Evolutionary conservation across 1,140 invertebrate species (phyloP), one percentile per base, ranked within the genome.

Genomic region (Drosophila pandora): DNA sequence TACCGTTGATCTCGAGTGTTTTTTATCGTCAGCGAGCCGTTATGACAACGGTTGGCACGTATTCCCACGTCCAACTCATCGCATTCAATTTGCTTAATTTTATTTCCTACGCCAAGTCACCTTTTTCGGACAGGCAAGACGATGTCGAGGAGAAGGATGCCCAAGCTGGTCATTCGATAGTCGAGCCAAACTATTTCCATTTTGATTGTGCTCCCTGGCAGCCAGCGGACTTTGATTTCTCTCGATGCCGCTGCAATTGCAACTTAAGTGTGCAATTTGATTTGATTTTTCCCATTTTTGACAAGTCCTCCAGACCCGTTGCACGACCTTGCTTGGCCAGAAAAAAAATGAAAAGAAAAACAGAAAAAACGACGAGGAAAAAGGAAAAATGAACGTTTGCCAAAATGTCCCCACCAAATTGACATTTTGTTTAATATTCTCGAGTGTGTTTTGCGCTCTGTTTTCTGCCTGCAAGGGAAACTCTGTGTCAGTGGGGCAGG

Each of bases 51-150:
- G 78, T 81, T 87, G 82, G 82, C 78, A 85, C 82, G 82, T 82
- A 87, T 87, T 87, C 69, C 82, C 82, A 87, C 78, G 73, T 87
- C 64, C 82, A 82, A 71, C 74, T 82, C 83, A 87, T 85, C 78
- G 82, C 78, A 85, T 85, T 85, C 82, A 85, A 85, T 85, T 85
- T 85, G 70, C 82, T 85, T 87, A 82, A 85, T 85, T 85, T 82
- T 80, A 87, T 85, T 87, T 87, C 70, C 55, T 45, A 58, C 39
- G 32, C 12, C 13, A 12, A 61, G 39, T 25, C 34, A 48, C 49
- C 32, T 50, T 48, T 32, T 45, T 32, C 41, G 12, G 21, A 13
- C 6, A 12, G 41, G 8, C 13, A 47, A 47, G 43, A 47, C 9
- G 21, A 9, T 9, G n/a, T 21, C n/a, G 50, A 32, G 37, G 22